phyloP scores from a whole-genome alignment of 2,888 invertebrate genomes.

The Cremastinae sp. region DNA sequence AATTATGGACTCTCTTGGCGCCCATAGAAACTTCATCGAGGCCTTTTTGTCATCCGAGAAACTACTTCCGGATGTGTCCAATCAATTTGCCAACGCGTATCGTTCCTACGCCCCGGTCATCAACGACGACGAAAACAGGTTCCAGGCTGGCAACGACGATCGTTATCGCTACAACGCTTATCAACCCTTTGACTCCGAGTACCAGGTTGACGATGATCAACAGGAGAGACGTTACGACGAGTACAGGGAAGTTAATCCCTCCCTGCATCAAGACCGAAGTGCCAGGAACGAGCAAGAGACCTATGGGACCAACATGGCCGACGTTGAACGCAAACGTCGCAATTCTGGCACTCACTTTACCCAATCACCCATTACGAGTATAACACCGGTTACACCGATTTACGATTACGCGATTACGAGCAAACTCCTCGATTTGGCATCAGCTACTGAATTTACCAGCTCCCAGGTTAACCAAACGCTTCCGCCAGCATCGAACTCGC shows the following conservation, averaged over 20 bases:
- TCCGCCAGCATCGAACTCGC: too few relatives aligned
- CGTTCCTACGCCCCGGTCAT: not conserved
- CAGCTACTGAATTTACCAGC: too few relatives aligned
- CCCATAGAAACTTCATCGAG: constrained; percentile 67
- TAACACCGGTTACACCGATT: not conserved
- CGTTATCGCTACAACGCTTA: constrained; percentile 7
- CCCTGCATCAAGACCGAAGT: constrained; percentile 47
- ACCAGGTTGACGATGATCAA: constrained; percentile 42
- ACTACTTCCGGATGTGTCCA: constrained; percentile 20
- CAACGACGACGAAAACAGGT: constrained; percentile 9
- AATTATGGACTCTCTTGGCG: constrained; percentile 67
- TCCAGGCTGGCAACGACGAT: constrained; percentile 25
- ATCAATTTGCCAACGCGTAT: constrained; percentile 4
- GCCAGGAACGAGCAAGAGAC: constrained; percentile 43
- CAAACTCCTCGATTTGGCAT: too few relatives aligned
- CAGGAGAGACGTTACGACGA: constrained; percentile 37
- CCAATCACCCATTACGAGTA: constrained; percentile 20
- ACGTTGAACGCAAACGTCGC: constrained; percentile 46
- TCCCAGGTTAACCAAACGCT: too few relatives aligned
- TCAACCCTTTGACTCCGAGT: constrained; percentile 24
- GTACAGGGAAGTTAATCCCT: constrained; percentile 42
- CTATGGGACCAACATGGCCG: constrained; percentile 31
- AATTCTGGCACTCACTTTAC: constrained; percentile 35
- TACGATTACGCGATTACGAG: too few relatives aligned
- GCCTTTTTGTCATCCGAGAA: constrained; percentile 63